phyloP scores from a whole-genome alignment of 30 jellyfish, hydroid and myxozoan species.

The Sanderia malayensis region DNA sequence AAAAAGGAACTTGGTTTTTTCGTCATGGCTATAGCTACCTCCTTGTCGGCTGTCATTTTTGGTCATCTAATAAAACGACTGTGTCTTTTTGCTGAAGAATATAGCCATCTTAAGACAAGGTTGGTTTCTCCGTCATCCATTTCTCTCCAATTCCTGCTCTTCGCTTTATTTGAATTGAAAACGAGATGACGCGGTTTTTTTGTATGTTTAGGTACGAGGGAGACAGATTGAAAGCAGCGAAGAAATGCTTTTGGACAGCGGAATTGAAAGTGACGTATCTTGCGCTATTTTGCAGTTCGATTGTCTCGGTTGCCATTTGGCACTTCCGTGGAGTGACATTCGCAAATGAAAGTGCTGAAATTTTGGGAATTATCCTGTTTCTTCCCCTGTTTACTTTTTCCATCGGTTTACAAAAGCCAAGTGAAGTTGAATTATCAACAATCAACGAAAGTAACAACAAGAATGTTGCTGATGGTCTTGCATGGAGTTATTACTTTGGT shows the following conservation, averaged over 20 bases:
- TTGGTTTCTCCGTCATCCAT: neutral
- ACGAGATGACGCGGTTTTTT: neutral
- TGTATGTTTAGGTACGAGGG: conserved; percentile 24
- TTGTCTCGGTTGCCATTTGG: neutral
- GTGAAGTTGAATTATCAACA: conserved; percentile 55
- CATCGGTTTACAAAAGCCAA: conserved; percentile 27
- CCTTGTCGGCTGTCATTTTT: conserved; percentile 1
- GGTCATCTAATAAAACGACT: conserved; percentile 60
- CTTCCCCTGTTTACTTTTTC: conserved; percentile 30
- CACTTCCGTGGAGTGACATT: neutral
- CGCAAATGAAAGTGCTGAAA: neutral
- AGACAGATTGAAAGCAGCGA: conserved; percentile 22
- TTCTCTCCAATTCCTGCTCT: neutral
- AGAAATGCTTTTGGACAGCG: conserved; percentile 23
- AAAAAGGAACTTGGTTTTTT: neutral
- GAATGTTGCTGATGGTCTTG: conserved; percentile 83
- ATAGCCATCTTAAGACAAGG: conserved; percentile 43
- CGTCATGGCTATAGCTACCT: conserved; percentile 15
- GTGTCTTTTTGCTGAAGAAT: conserved; percentile 49
- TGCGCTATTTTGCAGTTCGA: neutral
- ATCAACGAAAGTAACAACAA: conserved; percentile 59
- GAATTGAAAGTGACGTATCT: neutral
- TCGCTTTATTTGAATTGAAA: neutral
- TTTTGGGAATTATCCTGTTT: neutral
- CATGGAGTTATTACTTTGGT: conserved; percentile 89